Conservation (phyloP, 2,113 vertebrate species). For the Machaerirhynchus nigripectus region DNA sequence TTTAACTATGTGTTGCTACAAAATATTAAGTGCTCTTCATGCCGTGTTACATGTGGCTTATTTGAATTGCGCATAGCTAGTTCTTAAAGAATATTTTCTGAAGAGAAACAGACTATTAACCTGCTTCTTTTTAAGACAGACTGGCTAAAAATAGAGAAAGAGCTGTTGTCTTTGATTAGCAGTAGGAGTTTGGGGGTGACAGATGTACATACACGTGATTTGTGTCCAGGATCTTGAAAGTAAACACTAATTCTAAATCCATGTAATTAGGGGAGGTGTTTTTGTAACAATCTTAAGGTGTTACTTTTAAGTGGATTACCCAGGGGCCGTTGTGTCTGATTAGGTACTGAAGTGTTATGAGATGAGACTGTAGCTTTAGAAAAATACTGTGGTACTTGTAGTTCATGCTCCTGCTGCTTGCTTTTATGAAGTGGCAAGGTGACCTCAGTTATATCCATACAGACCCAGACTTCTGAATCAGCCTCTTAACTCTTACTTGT, state of each 20-base stretch:
- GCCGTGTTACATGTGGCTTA: fast-evolving
- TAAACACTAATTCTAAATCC: background rate
- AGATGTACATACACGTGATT: background rate
- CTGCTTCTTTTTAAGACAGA: background rate
- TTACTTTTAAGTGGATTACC: background rate
- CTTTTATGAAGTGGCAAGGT: background rate
- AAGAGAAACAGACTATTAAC: background rate
- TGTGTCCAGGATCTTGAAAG: background rate
- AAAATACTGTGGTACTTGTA: background rate
- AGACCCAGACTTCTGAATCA: background rate
- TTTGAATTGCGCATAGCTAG: background rate
- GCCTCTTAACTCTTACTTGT: background rate
- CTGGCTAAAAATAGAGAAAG: background rate
- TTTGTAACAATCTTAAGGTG: background rate
- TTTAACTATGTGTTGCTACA: background rate
- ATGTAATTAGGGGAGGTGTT: fast-evolving
- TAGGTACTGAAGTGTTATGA: background rate
- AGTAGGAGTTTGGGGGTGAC: background rate
- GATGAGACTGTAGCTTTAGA: background rate
- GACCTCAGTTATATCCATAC: fast-evolving
- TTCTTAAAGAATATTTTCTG: background rate
- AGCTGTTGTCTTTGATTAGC: background rate
- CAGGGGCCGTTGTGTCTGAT: background rate
- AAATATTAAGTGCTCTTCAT: background rate
- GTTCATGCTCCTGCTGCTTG: fast-evolving